phyloP scores from a whole-genome alignment of 2,113 vertebrate species.

The Shinisaurus crocodilurus region DNA sequence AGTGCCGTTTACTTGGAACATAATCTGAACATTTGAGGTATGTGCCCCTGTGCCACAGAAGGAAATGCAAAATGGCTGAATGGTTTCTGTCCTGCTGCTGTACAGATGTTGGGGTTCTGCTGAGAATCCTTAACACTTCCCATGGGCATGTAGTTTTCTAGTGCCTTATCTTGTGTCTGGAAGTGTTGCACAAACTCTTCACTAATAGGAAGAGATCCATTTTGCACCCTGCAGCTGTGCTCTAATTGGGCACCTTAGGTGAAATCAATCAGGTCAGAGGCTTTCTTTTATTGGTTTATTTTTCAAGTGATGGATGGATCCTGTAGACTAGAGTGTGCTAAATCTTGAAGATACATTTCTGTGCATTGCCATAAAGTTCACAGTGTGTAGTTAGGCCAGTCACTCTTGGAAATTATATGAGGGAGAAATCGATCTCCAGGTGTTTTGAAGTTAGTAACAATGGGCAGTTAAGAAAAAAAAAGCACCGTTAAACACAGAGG shows the following conservation, averaged over 20 bases:
- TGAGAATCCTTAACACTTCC: neutral
- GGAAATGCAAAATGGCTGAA: neutral
- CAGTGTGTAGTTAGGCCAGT: no score
- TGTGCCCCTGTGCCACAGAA: accelerated
- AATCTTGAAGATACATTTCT: neutral
- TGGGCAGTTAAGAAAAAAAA: no score
- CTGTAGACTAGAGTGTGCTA: accelerated
- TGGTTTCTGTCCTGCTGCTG: constrained; percentile 40
- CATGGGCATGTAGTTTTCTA: accelerated
- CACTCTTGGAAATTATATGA: neutral
- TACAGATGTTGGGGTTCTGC: constrained; percentile 25
- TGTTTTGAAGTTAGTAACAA: neutral
- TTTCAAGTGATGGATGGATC: constrained; percentile 6
- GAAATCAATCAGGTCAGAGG: neutral
- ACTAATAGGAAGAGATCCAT: neutral
- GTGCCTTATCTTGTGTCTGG: accelerated
- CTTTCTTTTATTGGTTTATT: neutral
- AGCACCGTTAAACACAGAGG: neutral
- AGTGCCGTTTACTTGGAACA: accelerated
- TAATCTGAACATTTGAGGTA: neutral
- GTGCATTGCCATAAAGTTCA: neutral
- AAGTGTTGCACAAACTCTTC: neutral
- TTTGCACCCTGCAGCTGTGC: neutral
- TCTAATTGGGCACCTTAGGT: accelerated
- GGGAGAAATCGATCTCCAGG: neutral